Evolutionary conservation across 2,113 vertebrate species (phyloP), one percentile per base, ranked within the genome.

Genomic region (Apistogramma diplotaenia): DNA sequence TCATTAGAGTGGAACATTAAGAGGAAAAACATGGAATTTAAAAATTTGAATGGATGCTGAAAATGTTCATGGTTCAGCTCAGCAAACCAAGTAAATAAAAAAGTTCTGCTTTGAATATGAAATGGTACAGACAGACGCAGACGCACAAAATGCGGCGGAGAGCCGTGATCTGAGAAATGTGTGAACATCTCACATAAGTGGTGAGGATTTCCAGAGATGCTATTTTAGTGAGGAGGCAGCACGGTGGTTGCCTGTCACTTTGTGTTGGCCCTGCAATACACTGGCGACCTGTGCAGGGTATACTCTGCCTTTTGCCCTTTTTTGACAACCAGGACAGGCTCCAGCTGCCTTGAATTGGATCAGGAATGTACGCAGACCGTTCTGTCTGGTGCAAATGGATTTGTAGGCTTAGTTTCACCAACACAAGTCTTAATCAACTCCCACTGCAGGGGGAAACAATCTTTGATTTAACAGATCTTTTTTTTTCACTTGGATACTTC

Each of bases 361-460:
- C 7, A 33, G 33, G 62, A 56, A 86, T 54, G 58, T 60, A 10
- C 25, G 2, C 51, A 85, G 56, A 59, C 84, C 51, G 35, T 81
- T 83, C 62, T 79, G 31, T 81, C 87, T 74, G 60, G 59, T 70
- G 55, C 81, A 91, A 93, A 90, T 85, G 75, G 86, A 88, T 88
- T 86, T 89, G 85, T 73, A 82, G 65, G 84, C 89, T 89, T 89
- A 89, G 78, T 80, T 84, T 86, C 82, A 89, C 82, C 83, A 76
- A 70, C 74, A 75, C 65, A 89, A 82, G 83, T 85, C 70, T 83
- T 89, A 90, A 90, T 86, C 80, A 88, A 74, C 74, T 92, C 84
- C 84, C 86, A 81, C 65, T 59, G 84, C 75, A 43, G 74, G 46
- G 46, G 53, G 70, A 89, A 90, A 87, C 67, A 74, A 82, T 84